Conservation (phyloP, 2,797 vertebrate genomes). For the Gallirallus australis region DNA sequence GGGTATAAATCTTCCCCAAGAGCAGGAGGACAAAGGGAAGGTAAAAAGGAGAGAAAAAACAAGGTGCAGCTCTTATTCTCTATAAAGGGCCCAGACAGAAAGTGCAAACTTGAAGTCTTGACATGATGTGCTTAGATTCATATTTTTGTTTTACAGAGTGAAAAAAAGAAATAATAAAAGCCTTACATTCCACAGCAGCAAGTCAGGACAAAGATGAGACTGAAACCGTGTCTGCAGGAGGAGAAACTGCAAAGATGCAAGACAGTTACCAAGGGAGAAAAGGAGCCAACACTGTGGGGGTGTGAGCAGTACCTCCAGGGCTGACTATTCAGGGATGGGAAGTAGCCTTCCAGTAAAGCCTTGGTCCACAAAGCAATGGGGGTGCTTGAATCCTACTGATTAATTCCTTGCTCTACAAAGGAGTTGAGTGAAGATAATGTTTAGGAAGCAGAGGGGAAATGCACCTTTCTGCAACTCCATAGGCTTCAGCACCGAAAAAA, state of each 20-base stretch:
- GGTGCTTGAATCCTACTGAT: not conserved
- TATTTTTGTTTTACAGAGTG: slow-evolving; percentile 28
- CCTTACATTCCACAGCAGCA: slow-evolving; percentile 45
- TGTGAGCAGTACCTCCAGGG: not conserved
- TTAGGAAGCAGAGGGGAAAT: not conserved
- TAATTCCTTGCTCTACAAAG: not conserved
- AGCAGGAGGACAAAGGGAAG: not conserved
- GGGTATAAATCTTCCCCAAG: slow-evolving; percentile 46
- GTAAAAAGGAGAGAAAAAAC: not conserved
- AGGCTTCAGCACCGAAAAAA: not conserved
- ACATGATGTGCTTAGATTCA: slow-evolving; percentile 12
- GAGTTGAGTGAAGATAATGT: not conserved
- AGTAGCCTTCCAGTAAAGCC: not conserved
- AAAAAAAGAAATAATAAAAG: not conserved
- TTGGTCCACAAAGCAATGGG: not conserved
- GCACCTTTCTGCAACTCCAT: not conserved
- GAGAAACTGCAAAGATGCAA: slow-evolving; percentile 39
- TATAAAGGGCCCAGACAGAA: not conserved
- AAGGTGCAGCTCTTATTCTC: slow-evolving; percentile 28
- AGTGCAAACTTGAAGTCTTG: slow-evolving; percentile 18
- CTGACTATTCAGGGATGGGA: not conserved
- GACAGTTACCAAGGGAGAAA: slow-evolving; percentile 14
- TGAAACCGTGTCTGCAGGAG: slow-evolving; percentile 38
- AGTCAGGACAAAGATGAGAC: slow-evolving; percentile 49
- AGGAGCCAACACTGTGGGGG: not conserved